Evolutionary conservation across 2,888 invertebrate species (phyloP), one percentile per base, ranked within the genome.

Genomic region (Pardosa pseudoannulata): DNA sequence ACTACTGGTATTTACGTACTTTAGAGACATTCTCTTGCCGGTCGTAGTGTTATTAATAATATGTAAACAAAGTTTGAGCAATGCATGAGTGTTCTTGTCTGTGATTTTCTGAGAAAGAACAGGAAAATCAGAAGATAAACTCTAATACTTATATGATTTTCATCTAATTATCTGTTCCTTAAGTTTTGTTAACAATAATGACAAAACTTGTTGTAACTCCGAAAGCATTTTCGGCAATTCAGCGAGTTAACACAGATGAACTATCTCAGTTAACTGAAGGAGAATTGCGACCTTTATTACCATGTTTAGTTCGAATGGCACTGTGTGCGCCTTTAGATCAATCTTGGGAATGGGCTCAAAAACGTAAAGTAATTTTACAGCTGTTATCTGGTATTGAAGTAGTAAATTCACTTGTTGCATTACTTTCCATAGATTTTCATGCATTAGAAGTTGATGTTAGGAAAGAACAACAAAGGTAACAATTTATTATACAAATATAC

Each of bases 391-490:
- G 97, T 6, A 96, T 97, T 89, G 98, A 98, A 91, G 94, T 96
- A 75, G 98, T 98, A 0, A 98, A 98, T 92, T 96, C 97, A 78
- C 96, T 98, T 89, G 97, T 98, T 0, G 96, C 97, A 0, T 93
- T 98, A 19, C 93, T 98, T 3, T 97, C 98, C 9, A 97, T 98
- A 75, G 98, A 98, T 92, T 98, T 98, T 91, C 97, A 97, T 91
- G 94, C 96, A 31, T 92, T 98, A 64, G 98, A 98, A 93, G 94
- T 95, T 23, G 98, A 98, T 91, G 95, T 98, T 0, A 96, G 96
- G 90, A 97, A 96, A 91, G 98, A 98, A 91, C 96, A 97, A 90
- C 96, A 96, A 91, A 72, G 83, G 83, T 85, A 39, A n/a, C n/a
- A n/a, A n/a, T n/a, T n/a, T n/a, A n/a, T n/a, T n/a, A n/a, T n/a